Percentiles rank a stretch among this genome's conserved stretches.
Evolutionary conservation across 2,888 invertebrate genomes (phyloP).

Genomic region (Fragum sueziense): DNA sequence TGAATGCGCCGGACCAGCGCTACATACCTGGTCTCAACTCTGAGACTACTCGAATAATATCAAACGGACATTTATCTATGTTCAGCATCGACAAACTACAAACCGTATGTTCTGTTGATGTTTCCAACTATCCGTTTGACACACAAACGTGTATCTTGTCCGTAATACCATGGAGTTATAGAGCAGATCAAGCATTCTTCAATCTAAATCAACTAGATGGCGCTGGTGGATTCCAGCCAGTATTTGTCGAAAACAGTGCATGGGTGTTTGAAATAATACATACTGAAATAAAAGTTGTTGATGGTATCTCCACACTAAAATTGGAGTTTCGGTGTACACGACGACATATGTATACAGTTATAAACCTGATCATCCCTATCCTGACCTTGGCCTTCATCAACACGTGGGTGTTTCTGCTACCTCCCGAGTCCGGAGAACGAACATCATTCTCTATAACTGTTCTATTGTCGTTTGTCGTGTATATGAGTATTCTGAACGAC

Average conservation of each 20-base stretch:
- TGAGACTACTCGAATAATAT: not conserved
- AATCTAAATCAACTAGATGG: not conserved
- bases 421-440: conserved; percentile 39
- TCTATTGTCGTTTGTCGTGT: conserved; percentile 37
- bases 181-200: not conserved
- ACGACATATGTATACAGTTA: conserved; percentile 6
- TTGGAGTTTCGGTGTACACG: conserved; percentile 9
- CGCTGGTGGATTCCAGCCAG: not conserved
- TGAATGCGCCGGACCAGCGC: conserved; percentile 23
- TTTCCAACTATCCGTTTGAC: conserved; percentile 16
- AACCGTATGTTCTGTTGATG: conserved; percentile 7
- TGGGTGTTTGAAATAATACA: not conserved
- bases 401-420: conserved; percentile 36
- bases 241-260: conserved; percentile 8
- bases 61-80: not conserved
- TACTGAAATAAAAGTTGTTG: not conserved
- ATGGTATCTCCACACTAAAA: not conserved
- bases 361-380: conserved; percentile 33
- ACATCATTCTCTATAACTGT: conserved; percentile 31
- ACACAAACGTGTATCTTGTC: conserved; percentile 4
- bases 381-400: conserved; percentile 26
- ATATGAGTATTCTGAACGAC: conserved; percentile 41
- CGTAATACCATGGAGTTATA: conserved; percentile 10
- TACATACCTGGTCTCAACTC: conserved; percentile 1
- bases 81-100: conserved; percentile 2